Base-by-base conservation (phyloP, 2,888 invertebrate species). In the Ectemnius cavifrons region DNA sequence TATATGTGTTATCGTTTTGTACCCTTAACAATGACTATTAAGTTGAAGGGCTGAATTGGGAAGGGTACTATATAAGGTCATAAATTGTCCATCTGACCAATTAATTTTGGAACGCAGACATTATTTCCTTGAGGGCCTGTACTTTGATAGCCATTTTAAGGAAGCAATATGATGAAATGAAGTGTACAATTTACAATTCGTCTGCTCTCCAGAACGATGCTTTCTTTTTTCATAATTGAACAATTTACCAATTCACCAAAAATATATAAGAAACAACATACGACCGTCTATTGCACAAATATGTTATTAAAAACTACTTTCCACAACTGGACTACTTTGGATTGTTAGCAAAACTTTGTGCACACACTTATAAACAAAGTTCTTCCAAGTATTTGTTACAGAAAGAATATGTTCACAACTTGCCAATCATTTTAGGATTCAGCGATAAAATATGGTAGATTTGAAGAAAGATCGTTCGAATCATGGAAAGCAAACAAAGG, bases 31-130 rank as follows among this genome's bases (percentile, higher is more conserved):
- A 67, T 74, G 62, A 62, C 27, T 65, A 58, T 71, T 68, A 60
- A 18, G 66, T 73, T 74, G 75, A 61, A 61, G 78, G 84, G 86
- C 84, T 85, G 89, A 89, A 89, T 88, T 89, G 89, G 89, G 89
- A 86, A 83, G 81, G 86, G 83, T 86, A 82, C 87, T 88, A 85
- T 86, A 89, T 88, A 87, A 89, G 87, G 86, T 85, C 77, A 64
- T 62, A 75, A 71, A 67, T 74, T 66, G 75, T 56, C 63, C 2
- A 52, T 52, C 16, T 52, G 28, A 62, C 68, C 59, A 59, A 64
- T 27, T n/a, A n/a, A 65, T 16, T 16, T 37, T 37, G 8, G 5
- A 11, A 52, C 56, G 16, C 57, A 63, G n/a, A 70, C 67, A 71
- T 71, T 77, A 74, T 56, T 67, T 60, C 20, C 63, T 57, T 5